Percentiles rank a stretch among this genome's conserved stretches.
Conservation (phyloP, 2,797 vertebrate genomes). For the Steatocranus sp. region DNA sequence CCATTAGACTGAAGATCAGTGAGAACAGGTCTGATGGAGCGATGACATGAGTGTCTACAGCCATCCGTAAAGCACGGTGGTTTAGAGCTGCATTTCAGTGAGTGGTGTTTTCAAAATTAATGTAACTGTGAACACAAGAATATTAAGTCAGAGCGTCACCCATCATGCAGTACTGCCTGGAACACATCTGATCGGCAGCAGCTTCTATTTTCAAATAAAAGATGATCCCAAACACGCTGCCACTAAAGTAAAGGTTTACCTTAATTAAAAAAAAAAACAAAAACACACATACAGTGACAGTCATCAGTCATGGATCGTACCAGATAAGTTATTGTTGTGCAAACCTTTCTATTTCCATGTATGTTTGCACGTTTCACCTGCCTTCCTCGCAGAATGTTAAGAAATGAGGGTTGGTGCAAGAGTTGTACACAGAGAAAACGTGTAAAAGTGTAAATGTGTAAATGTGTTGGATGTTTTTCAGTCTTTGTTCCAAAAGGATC, state of each 20-base stretch:
- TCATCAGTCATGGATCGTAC: neutral
- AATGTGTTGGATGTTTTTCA: neutral
- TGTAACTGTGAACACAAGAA: neutral
- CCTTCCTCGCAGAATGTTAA: neutral
- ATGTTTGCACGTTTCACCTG: neutral
- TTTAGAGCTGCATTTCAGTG: neutral
- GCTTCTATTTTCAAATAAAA: rapidly evolving
- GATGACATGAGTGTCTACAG: neutral
- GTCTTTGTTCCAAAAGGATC: neutral
- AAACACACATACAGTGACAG: neutral
- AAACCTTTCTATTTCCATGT: neutral
- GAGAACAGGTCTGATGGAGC: neutral
- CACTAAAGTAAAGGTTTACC: neutral
- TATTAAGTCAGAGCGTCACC: neutral
- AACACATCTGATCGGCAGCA: rapidly evolving
- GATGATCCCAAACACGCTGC: neutral
- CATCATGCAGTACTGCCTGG: neutral
- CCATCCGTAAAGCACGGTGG: neutral
- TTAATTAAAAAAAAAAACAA: rapidly evolving
- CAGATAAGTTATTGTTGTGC: neutral
- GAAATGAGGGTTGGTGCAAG: neutral
- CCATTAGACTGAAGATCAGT: too few relatives aligned
- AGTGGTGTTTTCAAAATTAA: neutral
- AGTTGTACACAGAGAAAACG: rapidly evolving
- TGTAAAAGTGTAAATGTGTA: neutral